These are phyloP conservation scores for Papilio polytes DNA, from an alignment of 1,140 invertebrate genomes.

Conservation along the genomic window DNA sequence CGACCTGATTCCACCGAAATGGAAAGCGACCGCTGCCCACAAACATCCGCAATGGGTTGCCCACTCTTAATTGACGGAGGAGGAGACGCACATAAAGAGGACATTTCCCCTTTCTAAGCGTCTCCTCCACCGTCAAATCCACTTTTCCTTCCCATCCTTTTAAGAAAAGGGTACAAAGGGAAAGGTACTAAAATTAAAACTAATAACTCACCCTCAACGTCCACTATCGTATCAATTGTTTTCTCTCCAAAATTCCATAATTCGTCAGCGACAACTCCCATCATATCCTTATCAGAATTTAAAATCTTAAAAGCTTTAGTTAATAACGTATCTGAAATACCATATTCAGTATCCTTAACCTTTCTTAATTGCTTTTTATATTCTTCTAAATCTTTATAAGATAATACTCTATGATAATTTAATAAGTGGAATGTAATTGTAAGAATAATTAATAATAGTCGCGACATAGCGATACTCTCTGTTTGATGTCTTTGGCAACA, in stretches of 20 bases:
- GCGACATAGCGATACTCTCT: background rate
- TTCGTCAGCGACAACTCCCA: constrained; percentile 21
- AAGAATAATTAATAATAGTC: background rate
- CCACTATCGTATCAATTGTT: constrained; percentile 26
- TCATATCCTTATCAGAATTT: constrained; percentile 30
- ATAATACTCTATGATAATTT: constrained; percentile 9
- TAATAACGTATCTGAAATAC: constrained; percentile 10
- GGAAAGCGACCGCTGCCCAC: no score
- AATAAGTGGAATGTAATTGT: background rate
- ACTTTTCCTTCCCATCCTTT: no score
- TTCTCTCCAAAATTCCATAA: constrained; percentile 28
- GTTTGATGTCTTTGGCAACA: background rate
- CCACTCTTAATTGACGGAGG: no score
- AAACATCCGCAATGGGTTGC: no score
- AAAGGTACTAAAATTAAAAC: no score
- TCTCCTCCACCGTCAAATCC: no score
- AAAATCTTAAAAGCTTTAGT: constrained; percentile 30
- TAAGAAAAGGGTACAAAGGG: no score
- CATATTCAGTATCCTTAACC: constrained; percentile 16
- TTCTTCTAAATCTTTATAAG: constrained; percentile 20
- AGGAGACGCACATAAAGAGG: no score
- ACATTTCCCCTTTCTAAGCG: no score
- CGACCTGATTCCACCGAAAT: no score
- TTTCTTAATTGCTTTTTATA: constrained; percentile 15
- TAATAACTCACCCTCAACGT: constrained; percentile 17